Percentiles rank a stretch among this genome's conserved stretches.
These are phyloP conservation scores for Phycodurus eques DNA, from an alignment of 2,113 vertebrate genomes.

Conservation along the genomic window DNA sequence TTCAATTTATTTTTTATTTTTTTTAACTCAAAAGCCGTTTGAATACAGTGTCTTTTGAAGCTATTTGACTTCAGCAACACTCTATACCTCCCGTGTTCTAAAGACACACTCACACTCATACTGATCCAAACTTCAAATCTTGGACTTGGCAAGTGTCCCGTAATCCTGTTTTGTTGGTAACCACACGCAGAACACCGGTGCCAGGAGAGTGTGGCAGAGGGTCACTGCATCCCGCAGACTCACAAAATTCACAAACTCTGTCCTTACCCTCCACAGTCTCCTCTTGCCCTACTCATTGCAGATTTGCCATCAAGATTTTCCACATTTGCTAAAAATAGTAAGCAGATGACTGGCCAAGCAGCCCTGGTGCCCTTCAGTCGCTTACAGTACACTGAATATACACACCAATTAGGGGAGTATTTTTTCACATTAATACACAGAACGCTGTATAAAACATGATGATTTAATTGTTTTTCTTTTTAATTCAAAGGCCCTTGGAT, in stretches of 20 bases:
- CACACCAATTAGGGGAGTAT: slow-evolving; percentile 9
- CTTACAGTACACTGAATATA: slow-evolving; percentile 40
- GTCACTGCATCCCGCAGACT: slow-evolving; percentile 60
- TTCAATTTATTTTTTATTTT: background rate
- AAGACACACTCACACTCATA: slow-evolving; percentile 37
- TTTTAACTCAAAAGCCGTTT: slow-evolving; percentile 28
- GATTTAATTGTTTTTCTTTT: background rate
- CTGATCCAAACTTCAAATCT: slow-evolving; percentile 46
- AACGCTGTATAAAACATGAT: background rate
- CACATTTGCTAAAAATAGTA: slow-evolving; percentile 62
- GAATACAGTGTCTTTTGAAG: slow-evolving; percentile 9
- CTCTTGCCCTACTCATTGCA: slow-evolving; percentile 5
- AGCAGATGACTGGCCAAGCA: slow-evolving; percentile 42
- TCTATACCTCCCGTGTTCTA: slow-evolving; percentile 33
- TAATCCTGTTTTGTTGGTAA: slow-evolving; percentile 62
- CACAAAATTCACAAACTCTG: slow-evolving; percentile 45
- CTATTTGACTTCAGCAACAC: slow-evolving; percentile 13
- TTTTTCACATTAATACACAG: background rate
- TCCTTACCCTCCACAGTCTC: slow-evolving; percentile 39
- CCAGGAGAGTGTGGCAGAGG: slow-evolving; percentile 62
- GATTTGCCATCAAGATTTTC: slow-evolving; percentile 61
- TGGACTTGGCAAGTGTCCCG: slow-evolving; percentile 52
- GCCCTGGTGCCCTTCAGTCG: slow-evolving; percentile 57
- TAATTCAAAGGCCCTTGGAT: background rate
- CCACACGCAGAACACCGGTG: slow-evolving; percentile 53